A percentile compares a stretch with the other conserved stretches of the same genome.
phyloP scores from a whole-genome alignment of 2,113 vertebrate species.

The Malurus melanocephalus region DNA sequence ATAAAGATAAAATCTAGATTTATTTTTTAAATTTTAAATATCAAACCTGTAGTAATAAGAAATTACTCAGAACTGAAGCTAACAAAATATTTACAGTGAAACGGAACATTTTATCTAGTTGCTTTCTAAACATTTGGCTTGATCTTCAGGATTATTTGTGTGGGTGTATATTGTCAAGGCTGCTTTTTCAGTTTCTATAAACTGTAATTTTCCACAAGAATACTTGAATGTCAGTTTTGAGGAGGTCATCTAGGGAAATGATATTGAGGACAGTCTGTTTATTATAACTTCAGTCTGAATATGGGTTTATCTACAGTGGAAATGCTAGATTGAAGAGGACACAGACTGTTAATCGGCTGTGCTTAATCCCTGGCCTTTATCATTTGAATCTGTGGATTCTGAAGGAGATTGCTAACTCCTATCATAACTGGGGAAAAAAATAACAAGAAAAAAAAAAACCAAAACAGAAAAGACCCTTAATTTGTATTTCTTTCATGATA shows the following conservation, averaged over 20 bases:
- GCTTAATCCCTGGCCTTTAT: constrained; percentile 49
- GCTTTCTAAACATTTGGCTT: neutral
- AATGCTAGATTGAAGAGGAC: constrained; percentile 41
- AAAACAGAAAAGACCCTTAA: neutral
- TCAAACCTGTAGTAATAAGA: neutral
- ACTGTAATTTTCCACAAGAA: constrained; percentile 45
- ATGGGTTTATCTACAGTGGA: constrained; percentile 39
- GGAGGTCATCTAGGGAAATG: constrained; percentile 57
- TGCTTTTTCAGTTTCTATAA: neutral
- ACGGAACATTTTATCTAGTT: neutral
- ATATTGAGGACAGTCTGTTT: constrained; percentile 68
- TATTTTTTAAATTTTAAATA: neutral
- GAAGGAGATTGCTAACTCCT: constrained; percentile 30
- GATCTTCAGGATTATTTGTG: neutral
- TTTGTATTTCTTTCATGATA: neutral
- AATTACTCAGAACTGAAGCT: neutral
- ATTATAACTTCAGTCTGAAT: constrained; percentile 55
- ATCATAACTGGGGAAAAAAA: neutral
- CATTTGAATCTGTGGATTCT: constrained; percentile 29
- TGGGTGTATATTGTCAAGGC: neutral
- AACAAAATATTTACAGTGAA: neutral
- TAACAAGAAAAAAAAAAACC: neutral
- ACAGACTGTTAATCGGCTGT: constrained; percentile 39
- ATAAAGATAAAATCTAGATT: neutral
- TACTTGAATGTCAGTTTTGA: constrained; percentile 49